phyloP scores from a whole-genome alignment of 1,140 invertebrate genomes.

The Rhopalosiphum maidis region DNA sequence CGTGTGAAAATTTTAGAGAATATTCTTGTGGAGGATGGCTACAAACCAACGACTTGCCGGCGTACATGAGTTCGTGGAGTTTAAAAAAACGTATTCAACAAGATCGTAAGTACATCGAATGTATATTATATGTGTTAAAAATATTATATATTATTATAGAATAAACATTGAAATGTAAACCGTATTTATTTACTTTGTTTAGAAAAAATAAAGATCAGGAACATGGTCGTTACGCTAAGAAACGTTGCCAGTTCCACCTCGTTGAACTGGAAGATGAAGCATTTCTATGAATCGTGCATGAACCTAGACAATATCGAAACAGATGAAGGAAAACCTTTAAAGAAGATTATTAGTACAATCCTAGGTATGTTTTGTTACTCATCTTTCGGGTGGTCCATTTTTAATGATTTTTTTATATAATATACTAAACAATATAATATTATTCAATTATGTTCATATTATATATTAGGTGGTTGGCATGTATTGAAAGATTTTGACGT shows the following conservation, averaged over 20 bases:
- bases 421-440: background rate
- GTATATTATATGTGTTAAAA: background rate
- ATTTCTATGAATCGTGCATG: slow-evolving; percentile 64
- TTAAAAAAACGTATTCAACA: slow-evolving; percentile 61
- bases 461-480: slow-evolving; percentile 66
- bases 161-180: background rate
- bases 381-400: background rate
- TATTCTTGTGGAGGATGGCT: slow-evolving; percentile 70
- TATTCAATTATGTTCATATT: background rate
- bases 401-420: background rate
- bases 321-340: slow-evolving; percentile 62
- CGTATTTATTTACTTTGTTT: slow-evolving; percentile 46
- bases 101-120: slow-evolving; percentile 61
- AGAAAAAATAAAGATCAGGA: slow-evolving; percentile 58
- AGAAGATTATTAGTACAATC: slow-evolving; percentile 61
- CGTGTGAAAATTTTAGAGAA: slow-evolving; percentile 69
- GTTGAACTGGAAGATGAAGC: slow-evolving; percentile 63
- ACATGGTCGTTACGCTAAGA: slow-evolving; percentile 43
- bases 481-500: slow-evolving; percentile 65
- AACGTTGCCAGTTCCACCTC: slow-evolving; percentile 58
- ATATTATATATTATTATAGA: background rate
- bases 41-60: slow-evolving; percentile 62
- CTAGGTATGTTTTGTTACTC: slow-evolving; percentile 61
- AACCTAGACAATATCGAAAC: slow-evolving; percentile 63
- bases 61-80: slow-evolving; percentile 62